These are phyloP conservation scores for Drosophila pectinifera DNA, from an alignment of 1,140 invertebrate genomes.

Conservation along the genomic window DNA sequence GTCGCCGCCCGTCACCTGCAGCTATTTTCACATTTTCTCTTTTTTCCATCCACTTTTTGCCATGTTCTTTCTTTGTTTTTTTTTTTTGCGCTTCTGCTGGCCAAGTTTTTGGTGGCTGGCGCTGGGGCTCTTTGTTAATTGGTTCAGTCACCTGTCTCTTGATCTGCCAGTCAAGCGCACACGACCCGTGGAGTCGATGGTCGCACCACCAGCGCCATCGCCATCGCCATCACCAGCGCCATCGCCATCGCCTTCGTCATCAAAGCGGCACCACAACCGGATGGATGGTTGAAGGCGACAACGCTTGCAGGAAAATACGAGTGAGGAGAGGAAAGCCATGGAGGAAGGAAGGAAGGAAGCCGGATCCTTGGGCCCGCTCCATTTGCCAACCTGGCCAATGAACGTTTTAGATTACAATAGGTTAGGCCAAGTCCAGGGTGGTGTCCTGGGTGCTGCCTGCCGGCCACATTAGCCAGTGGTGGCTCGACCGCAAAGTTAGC, in stretches of 20 bases:
- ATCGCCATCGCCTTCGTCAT: slow-evolving; percentile 15
- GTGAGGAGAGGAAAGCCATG: slow-evolving; percentile 13
- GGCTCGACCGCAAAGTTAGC: slow-evolving; percentile 78
- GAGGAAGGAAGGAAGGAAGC: slow-evolving; percentile 72
- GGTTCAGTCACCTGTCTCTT: slow-evolving; percentile 84
- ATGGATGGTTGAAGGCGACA: slow-evolving; percentile 42
- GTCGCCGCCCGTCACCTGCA: slow-evolving; percentile 68
- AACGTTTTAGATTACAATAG: slow-evolving; percentile 82
- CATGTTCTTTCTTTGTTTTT: slow-evolving; percentile 32
- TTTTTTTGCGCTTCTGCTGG: slow-evolving; percentile 26
- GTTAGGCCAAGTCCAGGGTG: slow-evolving; percentile 44
- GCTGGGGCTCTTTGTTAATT: slow-evolving; percentile 79
- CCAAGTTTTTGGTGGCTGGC: slow-evolving; percentile 48
- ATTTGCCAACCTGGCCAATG: slow-evolving; percentile 70
- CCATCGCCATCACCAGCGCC: slow-evolving; percentile 3
- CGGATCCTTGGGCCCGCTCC: slow-evolving; percentile 53
- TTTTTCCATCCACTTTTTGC: slow-evolving; percentile 18
- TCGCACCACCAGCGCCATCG: slow-evolving; percentile 14
- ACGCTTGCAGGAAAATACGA: slow-evolving; percentile 20
- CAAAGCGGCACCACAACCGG: slow-evolving; percentile 43
- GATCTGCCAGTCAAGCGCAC: slow-evolving; percentile 80
- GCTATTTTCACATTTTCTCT: slow-evolving; percentile 66
- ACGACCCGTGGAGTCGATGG: slow-evolving; percentile 66
- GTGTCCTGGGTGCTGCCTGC: slow-evolving; percentile 21
- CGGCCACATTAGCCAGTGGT: slow-evolving; percentile 38